Conservation (phyloP, 2,888 invertebrate species). For the Tubulanus polymorphus region DNA sequence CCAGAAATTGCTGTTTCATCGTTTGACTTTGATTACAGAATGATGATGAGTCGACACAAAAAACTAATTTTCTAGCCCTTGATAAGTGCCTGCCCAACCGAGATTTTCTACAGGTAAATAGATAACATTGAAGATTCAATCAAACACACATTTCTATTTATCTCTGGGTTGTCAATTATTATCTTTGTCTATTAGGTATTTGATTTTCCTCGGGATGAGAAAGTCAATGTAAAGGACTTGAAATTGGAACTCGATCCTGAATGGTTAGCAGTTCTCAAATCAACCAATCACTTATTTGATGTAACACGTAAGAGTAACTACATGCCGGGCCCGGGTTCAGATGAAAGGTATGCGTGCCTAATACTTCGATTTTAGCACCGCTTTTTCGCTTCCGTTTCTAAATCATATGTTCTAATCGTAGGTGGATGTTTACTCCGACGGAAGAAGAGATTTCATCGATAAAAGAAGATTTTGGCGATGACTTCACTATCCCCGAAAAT, state of each 20-base stretch:
- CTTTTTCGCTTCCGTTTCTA: not conserved
- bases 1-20: not conserved
- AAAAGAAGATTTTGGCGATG: constrained; percentile 62
- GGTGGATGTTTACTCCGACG: constrained; percentile 71
- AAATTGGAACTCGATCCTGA: constrained; percentile 68
- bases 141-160: too few relatives aligned
- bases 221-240: constrained; percentile 26
- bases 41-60: constrained; percentile 33
- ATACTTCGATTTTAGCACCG: too few relatives aligned
- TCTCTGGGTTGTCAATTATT: not conserved
- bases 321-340: constrained; percentile 75
- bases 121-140: too few relatives aligned
- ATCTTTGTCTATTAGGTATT: constrained; percentile 46
- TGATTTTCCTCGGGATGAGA: constrained; percentile 64
- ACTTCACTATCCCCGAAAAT: constrained; percentile 70
- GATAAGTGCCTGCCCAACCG: constrained; percentile 92
- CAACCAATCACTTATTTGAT: constrained; percentile 83
- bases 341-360: constrained; percentile 61
- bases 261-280: constrained; percentile 83
- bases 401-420: constrained; percentile 53
- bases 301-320: constrained; percentile 67
- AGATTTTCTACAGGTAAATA: constrained; percentile 76
- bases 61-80: constrained; percentile 85
- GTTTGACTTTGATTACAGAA: not conserved
- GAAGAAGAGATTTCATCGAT: constrained; percentile 69